Percentiles rank a stretch among this genome's conserved stretches.
Evolutionary conservation across 2,888 invertebrate genomes (phyloP).

Genomic region (Syrista parreyssii): DNA sequence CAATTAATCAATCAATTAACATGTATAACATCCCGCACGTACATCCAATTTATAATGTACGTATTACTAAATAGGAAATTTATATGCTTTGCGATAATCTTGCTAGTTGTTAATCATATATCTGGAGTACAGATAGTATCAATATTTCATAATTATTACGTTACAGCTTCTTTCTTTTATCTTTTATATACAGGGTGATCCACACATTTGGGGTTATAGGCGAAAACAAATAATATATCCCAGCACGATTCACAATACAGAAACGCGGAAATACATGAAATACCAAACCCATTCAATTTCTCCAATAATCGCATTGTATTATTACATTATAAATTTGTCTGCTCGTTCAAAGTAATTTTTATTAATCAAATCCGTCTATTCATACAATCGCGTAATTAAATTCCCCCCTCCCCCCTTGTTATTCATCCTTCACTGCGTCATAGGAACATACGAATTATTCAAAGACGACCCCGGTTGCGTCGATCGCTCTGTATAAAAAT

Average conservation of each 20-base stretch:
- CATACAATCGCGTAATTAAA: background rate
- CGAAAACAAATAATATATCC: background rate
- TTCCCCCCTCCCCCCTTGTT: background rate
- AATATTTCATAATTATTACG: constrained; percentile 29
- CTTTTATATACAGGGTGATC: background rate
- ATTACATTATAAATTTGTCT: background rate
- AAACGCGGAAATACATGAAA: background rate
- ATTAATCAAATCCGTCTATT: background rate
- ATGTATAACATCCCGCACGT: background rate
- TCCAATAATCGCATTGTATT: background rate
- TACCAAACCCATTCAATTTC: background rate
- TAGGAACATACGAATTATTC: background rate
- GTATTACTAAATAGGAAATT: constrained; percentile 24
- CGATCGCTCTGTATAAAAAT: background rate
- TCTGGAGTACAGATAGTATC: constrained; percentile 24
- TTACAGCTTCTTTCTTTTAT: background rate
- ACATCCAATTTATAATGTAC: constrained; percentile 11
- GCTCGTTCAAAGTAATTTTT: background rate
- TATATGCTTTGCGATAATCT: constrained; percentile 19
- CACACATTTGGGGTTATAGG: background rate
- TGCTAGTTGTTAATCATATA: constrained; percentile 16
- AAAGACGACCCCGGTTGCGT: background rate
- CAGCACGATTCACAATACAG: background rate
- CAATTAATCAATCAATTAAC: background rate
- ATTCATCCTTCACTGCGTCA: background rate